Evolutionary conservation across 2,113 vertebrate species (phyloP).

Genomic region (Catharus minimus): DNA sequence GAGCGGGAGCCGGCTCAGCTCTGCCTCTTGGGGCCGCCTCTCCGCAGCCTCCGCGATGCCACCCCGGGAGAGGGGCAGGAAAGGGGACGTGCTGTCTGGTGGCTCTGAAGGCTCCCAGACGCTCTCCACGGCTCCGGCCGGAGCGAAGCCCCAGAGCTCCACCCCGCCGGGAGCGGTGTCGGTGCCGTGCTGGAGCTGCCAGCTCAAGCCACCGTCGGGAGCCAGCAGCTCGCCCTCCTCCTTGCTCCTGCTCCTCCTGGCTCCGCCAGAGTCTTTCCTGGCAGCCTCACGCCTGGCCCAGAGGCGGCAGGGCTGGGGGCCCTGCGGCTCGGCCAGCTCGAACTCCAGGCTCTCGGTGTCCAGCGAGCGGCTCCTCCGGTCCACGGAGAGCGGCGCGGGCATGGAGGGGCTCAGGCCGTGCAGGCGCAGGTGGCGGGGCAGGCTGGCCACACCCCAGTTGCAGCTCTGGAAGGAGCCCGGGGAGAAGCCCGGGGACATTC

Average conservation of each 20-base stretch:
- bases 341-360: conserved; percentile 89
- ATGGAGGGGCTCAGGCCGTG: conserved; percentile 77
- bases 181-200: not conserved
- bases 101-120: not conserved
- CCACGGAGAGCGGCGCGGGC: conserved; percentile 80
- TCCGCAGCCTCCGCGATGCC: not conserved
- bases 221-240: conserved; percentile 27
- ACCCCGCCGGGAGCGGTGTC: not conserved
- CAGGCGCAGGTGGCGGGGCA: conserved; percentile 87
- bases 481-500: conserved; percentile 78
- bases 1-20: conserved; percentile 36
- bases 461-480: conserved; percentile 77
- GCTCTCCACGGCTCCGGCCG: rapidly evolving
- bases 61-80: not conserved
- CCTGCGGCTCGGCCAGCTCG: conserved; percentile 73
- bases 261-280: conserved; percentile 47
- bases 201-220: conserved; percentile 33
- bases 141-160: not conserved
- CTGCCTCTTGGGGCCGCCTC: conserved; percentile 20
- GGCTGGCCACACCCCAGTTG: conserved; percentile 89
- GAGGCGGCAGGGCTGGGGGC: conserved; percentile 30
- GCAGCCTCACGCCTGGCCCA: not conserved
- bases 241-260: conserved; percentile 50
- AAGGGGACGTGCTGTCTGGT: not conserved
- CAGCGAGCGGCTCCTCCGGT: conserved; percentile 90